These are phyloP conservation scores for Adelges cooleyi DNA, from an alignment of 1,140 invertebrate species.

Conservation along the genomic window DNA sequence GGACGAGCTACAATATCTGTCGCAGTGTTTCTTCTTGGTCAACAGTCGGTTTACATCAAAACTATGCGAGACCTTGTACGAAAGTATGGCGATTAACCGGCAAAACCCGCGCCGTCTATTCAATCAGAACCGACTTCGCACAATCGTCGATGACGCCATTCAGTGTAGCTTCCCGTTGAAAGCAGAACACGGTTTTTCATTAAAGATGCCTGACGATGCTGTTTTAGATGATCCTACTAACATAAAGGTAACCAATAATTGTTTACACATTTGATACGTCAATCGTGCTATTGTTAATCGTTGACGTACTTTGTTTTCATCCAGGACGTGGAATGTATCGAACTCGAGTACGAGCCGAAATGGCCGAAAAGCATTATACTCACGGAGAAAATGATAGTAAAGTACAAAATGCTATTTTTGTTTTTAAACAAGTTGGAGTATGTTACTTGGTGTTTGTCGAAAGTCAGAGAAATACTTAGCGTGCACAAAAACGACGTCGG, in stretches of 20 bases:
- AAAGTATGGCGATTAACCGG: background rate
- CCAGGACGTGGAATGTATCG: slow-evolving; percentile 16
- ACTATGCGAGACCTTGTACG: background rate
- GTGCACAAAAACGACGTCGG: slow-evolving; percentile 1
- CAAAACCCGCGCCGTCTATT: background rate
- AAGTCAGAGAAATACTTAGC: slow-evolving; percentile 6
- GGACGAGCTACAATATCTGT: slow-evolving; percentile 1
- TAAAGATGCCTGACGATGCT: background rate
- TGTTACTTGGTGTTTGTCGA: slow-evolving; percentile 16
- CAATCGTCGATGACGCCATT: slow-evolving; percentile 8
- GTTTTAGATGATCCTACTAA: background rate
- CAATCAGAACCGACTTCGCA: background rate
- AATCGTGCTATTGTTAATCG: too few relatives aligned
- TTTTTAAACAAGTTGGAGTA: slow-evolving; percentile 15
- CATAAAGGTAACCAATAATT: background rate
- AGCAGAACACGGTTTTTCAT: background rate
- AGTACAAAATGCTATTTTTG: slow-evolving; percentile 16
- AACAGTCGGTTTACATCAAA: slow-evolving; percentile 9
- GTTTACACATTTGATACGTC: too few relatives aligned
- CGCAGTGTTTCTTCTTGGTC: slow-evolving; percentile 11
- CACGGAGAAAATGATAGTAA: slow-evolving; percentile 5
- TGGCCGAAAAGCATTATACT: slow-evolving; percentile 14
- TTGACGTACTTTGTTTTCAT: background rate
- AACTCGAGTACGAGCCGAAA: background rate
- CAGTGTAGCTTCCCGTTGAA: background rate